These are phyloP conservation scores for Spheniscus humboldti DNA, from an alignment of 2,797 vertebrate genomes.

Conservation along the genomic window DNA sequence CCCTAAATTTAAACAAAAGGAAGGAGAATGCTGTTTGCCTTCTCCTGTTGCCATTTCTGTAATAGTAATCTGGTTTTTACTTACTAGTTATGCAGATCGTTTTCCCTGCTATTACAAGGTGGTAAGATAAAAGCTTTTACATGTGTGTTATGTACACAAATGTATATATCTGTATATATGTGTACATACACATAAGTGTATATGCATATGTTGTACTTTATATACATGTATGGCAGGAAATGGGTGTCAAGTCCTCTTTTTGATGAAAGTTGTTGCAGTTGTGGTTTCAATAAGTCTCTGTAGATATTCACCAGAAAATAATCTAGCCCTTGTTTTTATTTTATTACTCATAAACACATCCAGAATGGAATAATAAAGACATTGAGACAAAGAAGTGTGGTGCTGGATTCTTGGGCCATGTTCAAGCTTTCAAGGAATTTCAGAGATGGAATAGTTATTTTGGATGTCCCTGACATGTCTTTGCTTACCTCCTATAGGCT, in stretches of 20 bases:
- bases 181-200: not conserved
- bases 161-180: accelerated
- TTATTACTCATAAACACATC: not conserved
- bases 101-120: not conserved
- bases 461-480: not conserved
- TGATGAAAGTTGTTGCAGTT: not conserved
- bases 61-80: not conserved
- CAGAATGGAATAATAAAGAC: not conserved
- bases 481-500: conserved; percentile 75
- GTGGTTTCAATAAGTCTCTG: not conserved
- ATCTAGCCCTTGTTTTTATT: not conserved
- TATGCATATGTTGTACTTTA: not conserved
- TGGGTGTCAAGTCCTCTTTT: not conserved
- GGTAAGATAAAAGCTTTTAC: not conserved
- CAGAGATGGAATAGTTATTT: not conserved
- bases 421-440: not conserved
- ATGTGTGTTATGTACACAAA: accelerated
- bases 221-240: accelerated
- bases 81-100: not conserved
- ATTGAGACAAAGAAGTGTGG: not conserved
- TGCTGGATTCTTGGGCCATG: not conserved
- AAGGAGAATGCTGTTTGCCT: not conserved
- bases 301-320: not conserved
- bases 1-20: not conserved
- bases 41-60: not conserved